Percentiles rank a stretch among this genome's conserved stretches.
These are phyloP conservation scores for Apamea sordens DNA, from an alignment of 2,888 invertebrate genomes.

Conservation along the genomic window DNA sequence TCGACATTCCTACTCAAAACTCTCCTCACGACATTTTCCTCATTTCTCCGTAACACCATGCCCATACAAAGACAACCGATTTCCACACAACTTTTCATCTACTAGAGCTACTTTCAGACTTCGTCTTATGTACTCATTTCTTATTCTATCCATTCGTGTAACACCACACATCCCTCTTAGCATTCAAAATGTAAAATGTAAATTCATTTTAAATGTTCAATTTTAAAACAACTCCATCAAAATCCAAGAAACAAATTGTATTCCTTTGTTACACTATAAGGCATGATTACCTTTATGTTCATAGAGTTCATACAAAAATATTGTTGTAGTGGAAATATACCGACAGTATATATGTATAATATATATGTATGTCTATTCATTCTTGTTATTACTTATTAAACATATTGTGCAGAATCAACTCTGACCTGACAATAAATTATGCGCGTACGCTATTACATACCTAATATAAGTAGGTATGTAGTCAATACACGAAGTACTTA, in stretches of 20 bases:
- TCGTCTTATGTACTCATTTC: no score
- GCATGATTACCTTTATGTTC: conserved; percentile 14
- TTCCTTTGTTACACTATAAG: not conserved
- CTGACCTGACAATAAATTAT: conserved; percentile 41
- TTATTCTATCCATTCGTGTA: no score
- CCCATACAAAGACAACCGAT: no score
- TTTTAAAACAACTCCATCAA: not conserved
- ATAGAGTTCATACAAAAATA: conserved; percentile 5
- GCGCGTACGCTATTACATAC: not conserved
- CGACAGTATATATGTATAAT: not conserved
- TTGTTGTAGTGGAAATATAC: conserved; percentile 34
- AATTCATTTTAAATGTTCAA: no score
- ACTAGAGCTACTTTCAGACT: no score
- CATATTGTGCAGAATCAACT: conserved; percentile 42
- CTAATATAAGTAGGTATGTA: not conserved
- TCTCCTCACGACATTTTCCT: no score
- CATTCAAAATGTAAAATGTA: no score
- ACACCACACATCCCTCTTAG: no score
- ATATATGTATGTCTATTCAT: not conserved
- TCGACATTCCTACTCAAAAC: no score
- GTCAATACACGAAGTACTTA: no score
- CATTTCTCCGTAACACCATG: no score
- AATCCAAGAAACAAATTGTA: not conserved
- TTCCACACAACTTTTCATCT: no score
- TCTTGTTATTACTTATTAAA: conserved; percentile 30